phyloP scores from a whole-genome alignment of 2,888 invertebrate genomes.

The Rotaria socialis region DNA sequence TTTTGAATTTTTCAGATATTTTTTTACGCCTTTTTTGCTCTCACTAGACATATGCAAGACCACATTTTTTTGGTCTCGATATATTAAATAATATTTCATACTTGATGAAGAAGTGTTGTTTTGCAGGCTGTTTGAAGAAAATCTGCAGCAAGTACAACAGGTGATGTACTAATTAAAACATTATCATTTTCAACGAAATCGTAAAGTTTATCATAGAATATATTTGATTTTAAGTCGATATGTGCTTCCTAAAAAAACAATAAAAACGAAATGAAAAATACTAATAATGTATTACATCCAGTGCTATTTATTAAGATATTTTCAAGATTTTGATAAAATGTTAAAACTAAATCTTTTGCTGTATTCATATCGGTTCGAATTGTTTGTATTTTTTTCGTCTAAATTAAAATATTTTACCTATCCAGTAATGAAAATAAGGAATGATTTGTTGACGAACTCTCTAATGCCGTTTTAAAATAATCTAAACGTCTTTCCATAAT shows the following conservation, averaged over 20 bases:
- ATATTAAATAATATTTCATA: no score
- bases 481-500: background rate
- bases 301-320: background rate
- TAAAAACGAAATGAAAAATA: no score
- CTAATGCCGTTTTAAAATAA: constrained; percentile 9
- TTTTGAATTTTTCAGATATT: no score
- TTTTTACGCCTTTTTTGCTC: no score
- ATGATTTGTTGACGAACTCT: background rate
- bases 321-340: no score
- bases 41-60: no score
- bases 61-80: no score
- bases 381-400: background rate
- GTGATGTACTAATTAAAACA: background rate
- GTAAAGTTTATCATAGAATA: background rate
- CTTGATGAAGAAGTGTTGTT: no score
- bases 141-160: no score
- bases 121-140: no score
- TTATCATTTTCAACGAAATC: background rate
- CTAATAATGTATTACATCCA: background rate
- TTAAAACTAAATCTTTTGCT: background rate
- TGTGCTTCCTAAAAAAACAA: background rate
- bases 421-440: background rate
- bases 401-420: background rate
- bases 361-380: background rate
- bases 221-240: background rate